A percentile compares a stretch with the other conserved stretches of the same genome.
phyloP scores from a whole-genome alignment of 2,888 invertebrate genomes.

The Rhingia rostrata region DNA sequence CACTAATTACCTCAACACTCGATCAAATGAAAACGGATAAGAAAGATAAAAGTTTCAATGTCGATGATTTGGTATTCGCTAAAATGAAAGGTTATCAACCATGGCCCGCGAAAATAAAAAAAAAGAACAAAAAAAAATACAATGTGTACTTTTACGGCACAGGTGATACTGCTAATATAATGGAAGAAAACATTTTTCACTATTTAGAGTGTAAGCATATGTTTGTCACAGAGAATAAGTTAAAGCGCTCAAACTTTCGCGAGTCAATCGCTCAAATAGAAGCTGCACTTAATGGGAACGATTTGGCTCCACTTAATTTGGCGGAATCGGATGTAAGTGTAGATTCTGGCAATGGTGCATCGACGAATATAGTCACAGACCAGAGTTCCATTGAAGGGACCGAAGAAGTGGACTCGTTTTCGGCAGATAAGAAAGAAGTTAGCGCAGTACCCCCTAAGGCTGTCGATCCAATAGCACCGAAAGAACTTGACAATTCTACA shows the following conservation, averaged over 20 bases:
- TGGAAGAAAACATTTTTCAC: slow-evolving; percentile 92
- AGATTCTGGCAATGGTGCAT: slow-evolving; percentile 40
- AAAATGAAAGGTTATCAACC: slow-evolving; percentile 99
- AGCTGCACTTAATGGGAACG: slow-evolving; percentile 87
- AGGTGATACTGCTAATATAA: slow-evolving; percentile 92
- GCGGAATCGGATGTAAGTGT: slow-evolving; percentile 63
- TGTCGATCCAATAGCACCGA: background rate
- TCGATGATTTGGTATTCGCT: slow-evolving; percentile 96
- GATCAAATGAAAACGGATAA: slow-evolving; percentile 82
- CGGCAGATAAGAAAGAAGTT: background rate
- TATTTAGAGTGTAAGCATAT: slow-evolving; percentile 90
- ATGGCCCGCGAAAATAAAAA: slow-evolving; percentile 92
- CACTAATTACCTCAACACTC: too few relatives aligned
- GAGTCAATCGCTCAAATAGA: slow-evolving; percentile 95
- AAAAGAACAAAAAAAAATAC: slow-evolving; percentile 86
- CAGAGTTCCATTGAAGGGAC: slow-evolving; percentile 19
- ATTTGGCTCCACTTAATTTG: slow-evolving; percentile 82
- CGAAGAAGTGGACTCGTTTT: background rate
- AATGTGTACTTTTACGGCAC: slow-evolving; percentile 97
- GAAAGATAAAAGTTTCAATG: slow-evolving; percentile 87
- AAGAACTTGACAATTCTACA: slow-evolving; percentile 18
- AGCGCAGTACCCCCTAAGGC: background rate
- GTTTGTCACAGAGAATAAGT: slow-evolving; percentile 88
- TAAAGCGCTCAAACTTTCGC: slow-evolving; percentile 92
- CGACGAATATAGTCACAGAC: slow-evolving; percentile 37